Percentiles rank a stretch among this genome's conserved stretches.
These are phyloP conservation scores for Pristionchus arcanus DNA, from an alignment of 2,888 invertebrate species.

Conservation along the genomic window DNA sequence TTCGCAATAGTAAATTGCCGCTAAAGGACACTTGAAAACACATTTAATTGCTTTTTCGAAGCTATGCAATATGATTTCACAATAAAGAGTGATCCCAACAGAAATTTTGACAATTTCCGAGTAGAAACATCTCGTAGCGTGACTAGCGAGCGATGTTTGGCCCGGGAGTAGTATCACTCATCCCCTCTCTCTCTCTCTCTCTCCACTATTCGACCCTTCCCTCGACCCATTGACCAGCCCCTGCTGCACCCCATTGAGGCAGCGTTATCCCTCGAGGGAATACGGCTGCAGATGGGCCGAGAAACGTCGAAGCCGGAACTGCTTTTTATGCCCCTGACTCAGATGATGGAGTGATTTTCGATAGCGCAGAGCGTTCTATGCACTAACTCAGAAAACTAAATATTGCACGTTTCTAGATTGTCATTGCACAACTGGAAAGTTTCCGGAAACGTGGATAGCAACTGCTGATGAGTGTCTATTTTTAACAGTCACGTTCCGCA, in stretches of 20 bases:
- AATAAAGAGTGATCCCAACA: too few relatives aligned
- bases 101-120: too few relatives aligned
- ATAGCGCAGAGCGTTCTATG: too few relatives aligned
- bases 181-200: background rate
- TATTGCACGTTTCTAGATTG: too few relatives aligned
- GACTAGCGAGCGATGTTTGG: background rate
- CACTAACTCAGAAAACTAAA: too few relatives aligned
- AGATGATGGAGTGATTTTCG: background rate
- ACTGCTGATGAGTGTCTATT: too few relatives aligned
- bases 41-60: background rate
- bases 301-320: background rate
- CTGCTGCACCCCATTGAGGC: background rate
- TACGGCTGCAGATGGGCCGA: background rate
- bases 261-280: background rate
- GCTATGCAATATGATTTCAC: background rate
- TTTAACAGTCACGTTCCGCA: background rate
- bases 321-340: background rate
- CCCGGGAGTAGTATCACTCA: background rate
- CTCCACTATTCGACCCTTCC: background rate
- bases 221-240: slow-evolving; percentile 39
- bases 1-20: background rate
- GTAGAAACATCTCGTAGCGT: background rate
- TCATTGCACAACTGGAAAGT: too few relatives aligned
- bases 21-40: background rate
- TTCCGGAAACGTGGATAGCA: too few relatives aligned